A percentile compares a stretch with the other conserved stretches of the same genome.
Evolutionary conservation across 2,888 invertebrate species (phyloP).

Genomic region (Abrostola tripartita): DNA sequence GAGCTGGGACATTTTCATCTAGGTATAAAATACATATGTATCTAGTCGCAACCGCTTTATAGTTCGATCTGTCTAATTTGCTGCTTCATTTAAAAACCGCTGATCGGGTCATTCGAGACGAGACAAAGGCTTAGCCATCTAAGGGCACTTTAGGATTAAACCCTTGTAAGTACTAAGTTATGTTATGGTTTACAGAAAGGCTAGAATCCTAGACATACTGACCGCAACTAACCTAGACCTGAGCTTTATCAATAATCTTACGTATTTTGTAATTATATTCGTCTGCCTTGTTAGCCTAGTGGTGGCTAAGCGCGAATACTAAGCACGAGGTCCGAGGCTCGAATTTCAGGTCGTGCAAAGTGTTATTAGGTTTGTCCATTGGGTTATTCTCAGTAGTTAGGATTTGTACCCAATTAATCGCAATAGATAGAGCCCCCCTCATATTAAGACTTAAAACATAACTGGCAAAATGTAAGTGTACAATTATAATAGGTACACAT

Average conservation of each 20-base stretch:
- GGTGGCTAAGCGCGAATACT: no score
- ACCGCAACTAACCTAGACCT: conserved; percentile 33
- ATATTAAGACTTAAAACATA: no score
- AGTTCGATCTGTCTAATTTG: conserved; percentile 31
- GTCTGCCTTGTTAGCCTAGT: no score
- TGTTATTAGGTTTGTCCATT: no score
- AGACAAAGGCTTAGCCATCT: conserved; percentile 40
- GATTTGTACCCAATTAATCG: no score
- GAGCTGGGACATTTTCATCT: conserved; percentile 1
- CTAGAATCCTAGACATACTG: conserved; percentile 25
- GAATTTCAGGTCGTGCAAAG: no score
- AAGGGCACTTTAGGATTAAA: conserved; percentile 41
- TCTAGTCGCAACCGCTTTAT: conserved; percentile 23
- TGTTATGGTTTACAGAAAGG: conserved; percentile 26
- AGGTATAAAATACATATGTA: no score
- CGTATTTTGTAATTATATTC: conserved; percentile 6
- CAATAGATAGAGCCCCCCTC: no score
- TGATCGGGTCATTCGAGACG: conserved; percentile 47
- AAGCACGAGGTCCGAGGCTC: no score
- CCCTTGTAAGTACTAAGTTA: conserved; percentile 51
- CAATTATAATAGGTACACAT: no score
- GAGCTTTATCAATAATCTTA: conserved; percentile 7
- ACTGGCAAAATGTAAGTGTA: no score
- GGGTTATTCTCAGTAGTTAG: no score
- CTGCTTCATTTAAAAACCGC: conserved; percentile 52